A percentile compares a stretch with the other conserved stretches of the same genome.
phyloP scores from a whole-genome alignment of 1,140 invertebrate species.

The Cotesia typhae region DNA sequence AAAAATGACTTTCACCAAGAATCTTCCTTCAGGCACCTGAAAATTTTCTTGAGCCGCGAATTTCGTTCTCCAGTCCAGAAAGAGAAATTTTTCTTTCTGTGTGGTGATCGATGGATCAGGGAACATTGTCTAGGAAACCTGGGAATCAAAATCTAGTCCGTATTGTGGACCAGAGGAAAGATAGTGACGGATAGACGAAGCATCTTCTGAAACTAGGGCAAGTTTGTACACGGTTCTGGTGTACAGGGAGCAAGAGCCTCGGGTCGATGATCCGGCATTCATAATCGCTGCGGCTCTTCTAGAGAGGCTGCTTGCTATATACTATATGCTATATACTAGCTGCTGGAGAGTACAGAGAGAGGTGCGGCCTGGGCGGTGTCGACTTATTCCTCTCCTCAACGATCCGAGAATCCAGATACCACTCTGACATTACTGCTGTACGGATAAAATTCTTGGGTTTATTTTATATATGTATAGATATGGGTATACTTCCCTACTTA shows the following conservation, averaged over 20 bases:
- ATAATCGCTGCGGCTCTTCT: constrained; percentile 40
- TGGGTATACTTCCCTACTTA: too few relatives aligned
- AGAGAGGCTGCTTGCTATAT: constrained; percentile 18
- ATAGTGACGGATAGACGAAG: background rate
- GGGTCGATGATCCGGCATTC: constrained; percentile 45
- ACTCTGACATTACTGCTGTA: background rate
- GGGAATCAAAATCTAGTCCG: too few relatives aligned
- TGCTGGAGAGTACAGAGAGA: constrained; percentile 14
- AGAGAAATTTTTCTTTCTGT: too few relatives aligned
- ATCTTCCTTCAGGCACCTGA: too few relatives aligned
- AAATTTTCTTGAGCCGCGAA: too few relatives aligned
- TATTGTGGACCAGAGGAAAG: background rate
- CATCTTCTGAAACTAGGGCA: constrained; percentile 41
- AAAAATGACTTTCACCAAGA: too few relatives aligned
- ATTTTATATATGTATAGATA: too few relatives aligned
- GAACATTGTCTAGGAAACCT: too few relatives aligned
- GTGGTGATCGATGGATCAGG: too few relatives aligned
- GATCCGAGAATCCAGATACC: background rate
- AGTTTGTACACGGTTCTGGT: constrained; percentile 40
- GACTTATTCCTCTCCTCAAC: constrained; percentile 18
- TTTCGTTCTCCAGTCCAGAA: too few relatives aligned
- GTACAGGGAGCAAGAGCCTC: constrained; percentile 31
- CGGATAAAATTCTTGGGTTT: background rate
- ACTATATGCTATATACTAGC: constrained; percentile 8
- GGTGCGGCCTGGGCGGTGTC: constrained; percentile 36